Base-by-base conservation (phyloP, 2,888 invertebrate species). In the Carpatolechia fugitivella region DNA sequence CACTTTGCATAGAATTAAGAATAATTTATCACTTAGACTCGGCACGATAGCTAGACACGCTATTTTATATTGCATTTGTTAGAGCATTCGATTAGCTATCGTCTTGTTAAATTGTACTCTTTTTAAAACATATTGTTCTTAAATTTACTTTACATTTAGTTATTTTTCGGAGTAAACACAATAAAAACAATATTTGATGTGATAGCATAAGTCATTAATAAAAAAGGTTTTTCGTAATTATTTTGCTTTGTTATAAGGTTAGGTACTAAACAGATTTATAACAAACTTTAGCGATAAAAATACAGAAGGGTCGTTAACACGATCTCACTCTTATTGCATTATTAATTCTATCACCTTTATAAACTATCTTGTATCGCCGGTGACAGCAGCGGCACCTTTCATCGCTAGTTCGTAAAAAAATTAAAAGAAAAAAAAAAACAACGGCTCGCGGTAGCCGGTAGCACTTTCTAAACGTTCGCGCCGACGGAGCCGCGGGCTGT, bases 381-480 rank as follows among this genome's bases (percentile, higher is more conserved):
- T 58, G 62, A 60, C 54, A 65, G 68, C 70, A 69, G 72, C 70
- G 70, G 72, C 80, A 76, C 82, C 82, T 84, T 79, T 80, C 82
- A 65, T 71, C 62, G 59, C 53, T 57, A 78, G 82, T 82, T 81
- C 61, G 18, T 18, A 44, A 29, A 40, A 59, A 62, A 65, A n/a
- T n/a, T n/a, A n/a, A 69, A 75, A 74, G 72, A 69, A 63, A 60
- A 60, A 61, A 75, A 70, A 78, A 74, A 72, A 71, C 74, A 72
- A 74, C 70, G 64, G 64, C 64, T 54, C 66, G 20, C 56, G 63
- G 70, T 68, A 69, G 65, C 30, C 56, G 63, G 70, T 68, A 69
- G 71, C 80, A 79, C 85, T 85, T 85, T 85, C 85, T 84, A 85
- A 85, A 68, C 68, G 59, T 58, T 44, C 24, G 44, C 41, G 44